Conservation (phyloP, 2,888 invertebrate genomes). For the Lacanobia wlatinum region DNA sequence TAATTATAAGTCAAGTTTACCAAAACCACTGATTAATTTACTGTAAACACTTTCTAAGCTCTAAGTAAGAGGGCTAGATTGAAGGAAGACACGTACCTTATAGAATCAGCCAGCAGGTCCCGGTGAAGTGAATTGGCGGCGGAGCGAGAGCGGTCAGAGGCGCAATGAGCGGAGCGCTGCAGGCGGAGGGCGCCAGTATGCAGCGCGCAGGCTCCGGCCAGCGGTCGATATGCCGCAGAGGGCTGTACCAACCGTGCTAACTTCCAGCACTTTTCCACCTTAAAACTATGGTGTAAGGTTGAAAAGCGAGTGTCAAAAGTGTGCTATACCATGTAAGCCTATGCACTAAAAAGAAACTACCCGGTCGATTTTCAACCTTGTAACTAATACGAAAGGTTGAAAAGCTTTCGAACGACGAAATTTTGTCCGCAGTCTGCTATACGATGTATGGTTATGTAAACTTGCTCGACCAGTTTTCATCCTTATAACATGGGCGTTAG, state of each 20-base stretch:
- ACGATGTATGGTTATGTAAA: too few species aligned
- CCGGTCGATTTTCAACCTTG: too few species aligned
- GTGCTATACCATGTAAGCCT: too few species aligned
- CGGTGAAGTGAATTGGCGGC: background rate
- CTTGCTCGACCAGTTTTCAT: background rate
- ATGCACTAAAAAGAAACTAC: too few species aligned
- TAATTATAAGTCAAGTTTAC: background rate
- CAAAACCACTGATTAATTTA: background rate
- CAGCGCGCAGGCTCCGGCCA: background rate
- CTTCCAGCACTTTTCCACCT: background rate
- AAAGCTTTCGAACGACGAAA: too few species aligned
- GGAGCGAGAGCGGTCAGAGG: conserved; percentile 1
- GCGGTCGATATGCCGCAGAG: conserved; percentile 1
- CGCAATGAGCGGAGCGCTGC: conserved; percentile 18
- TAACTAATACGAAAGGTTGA: too few species aligned
- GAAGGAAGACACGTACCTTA: conserved; percentile 22
- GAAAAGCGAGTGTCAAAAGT: too few species aligned
- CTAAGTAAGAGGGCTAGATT: background rate
- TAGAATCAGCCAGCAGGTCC: background rate
- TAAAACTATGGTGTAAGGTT: background rate
- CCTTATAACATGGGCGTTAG: background rate
- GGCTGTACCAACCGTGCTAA: background rate
- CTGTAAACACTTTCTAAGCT: background rate
- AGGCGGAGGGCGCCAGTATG: background rate
- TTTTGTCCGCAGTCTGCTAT: too few species aligned